Percentiles rank a stretch among this genome's conserved stretches.
phyloP scores from a whole-genome alignment of 2,113 vertebrate species.

The Boleophthalmus pectinirostris region DNA sequence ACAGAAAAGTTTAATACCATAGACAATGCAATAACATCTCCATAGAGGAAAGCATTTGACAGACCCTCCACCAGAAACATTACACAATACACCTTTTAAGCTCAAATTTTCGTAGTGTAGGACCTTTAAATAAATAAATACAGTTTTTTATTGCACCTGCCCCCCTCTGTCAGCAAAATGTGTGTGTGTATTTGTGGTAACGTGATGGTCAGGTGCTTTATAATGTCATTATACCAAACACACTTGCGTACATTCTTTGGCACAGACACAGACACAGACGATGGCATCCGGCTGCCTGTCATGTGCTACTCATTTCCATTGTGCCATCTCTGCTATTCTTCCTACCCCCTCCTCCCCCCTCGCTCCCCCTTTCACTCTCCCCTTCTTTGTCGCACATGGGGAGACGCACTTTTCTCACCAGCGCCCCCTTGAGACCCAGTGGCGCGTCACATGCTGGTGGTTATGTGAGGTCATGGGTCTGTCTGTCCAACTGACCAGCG shows the following conservation, averaged over 20 bases:
- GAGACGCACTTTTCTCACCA: background rate
- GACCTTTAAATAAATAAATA: too few relatives aligned
- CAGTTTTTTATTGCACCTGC: too few relatives aligned
- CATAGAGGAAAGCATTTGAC: too few relatives aligned
- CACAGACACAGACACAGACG: conserved; percentile 20
- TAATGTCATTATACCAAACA: conserved; percentile 38
- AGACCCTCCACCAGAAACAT: too few relatives aligned
- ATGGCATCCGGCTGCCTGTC: conserved; percentile 38
- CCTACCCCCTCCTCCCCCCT: conserved; percentile 9
- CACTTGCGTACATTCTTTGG: conserved; percentile 28
- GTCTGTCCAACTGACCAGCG: conserved; percentile 51
- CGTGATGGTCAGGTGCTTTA: conserved; percentile 51
- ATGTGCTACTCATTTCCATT: conserved; percentile 69
- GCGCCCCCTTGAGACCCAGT: conserved; percentile 17
- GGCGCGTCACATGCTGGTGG: conserved; percentile 35
- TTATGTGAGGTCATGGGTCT: conserved; percentile 49
- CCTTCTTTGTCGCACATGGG: background rate
- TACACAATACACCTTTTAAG: too few relatives aligned
- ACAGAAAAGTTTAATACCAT: too few relatives aligned
- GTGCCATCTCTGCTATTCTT: conserved; percentile 39
- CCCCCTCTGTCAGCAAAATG: background rate
- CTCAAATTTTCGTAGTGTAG: too few relatives aligned
- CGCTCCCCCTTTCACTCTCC: background rate
- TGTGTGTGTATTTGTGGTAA: conserved; percentile 23
- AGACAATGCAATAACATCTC: too few relatives aligned